phyloP scores from a whole-genome alignment of 2,888 invertebrate genomes.

The Liodrosophila aerea region DNA sequence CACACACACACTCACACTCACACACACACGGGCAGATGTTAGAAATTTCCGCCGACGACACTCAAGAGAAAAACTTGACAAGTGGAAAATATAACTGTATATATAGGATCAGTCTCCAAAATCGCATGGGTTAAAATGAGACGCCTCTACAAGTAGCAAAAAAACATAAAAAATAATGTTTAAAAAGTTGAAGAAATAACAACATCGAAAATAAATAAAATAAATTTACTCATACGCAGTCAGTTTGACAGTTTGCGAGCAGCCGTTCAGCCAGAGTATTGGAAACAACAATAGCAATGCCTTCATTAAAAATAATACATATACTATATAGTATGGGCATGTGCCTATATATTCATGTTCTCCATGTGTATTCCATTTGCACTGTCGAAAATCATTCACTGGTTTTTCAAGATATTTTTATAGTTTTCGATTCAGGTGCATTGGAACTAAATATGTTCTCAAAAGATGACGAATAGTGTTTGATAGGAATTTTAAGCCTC shows the following conservation, averaged over 20 bases:
- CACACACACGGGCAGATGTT: constrained; percentile 5
- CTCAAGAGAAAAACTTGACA: constrained; percentile 56
- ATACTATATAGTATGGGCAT: constrained; percentile 12
- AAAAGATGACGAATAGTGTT: neutral
- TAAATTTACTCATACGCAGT: constrained; percentile 49
- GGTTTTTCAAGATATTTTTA: neutral
- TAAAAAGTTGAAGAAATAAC: constrained; percentile 44
- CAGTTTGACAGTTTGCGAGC: constrained; percentile 66
- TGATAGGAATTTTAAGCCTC: constrained; percentile 9
- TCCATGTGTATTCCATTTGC: constrained; percentile 25
- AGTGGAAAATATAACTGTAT: constrained; percentile 28
- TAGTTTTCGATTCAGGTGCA: constrained; percentile 9
- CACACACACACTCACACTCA: constrained; percentile 5
- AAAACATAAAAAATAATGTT: constrained; percentile 39
- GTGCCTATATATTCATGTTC: constrained; percentile 8
- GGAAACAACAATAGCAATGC: constrained; percentile 52
- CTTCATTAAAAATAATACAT: constrained; percentile 49
- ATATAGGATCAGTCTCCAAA: constrained; percentile 18
- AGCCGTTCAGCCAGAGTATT: constrained; percentile 41
- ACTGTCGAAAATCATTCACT: constrained; percentile 1
- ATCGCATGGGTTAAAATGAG: constrained; percentile 52
- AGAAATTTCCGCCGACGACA: constrained; percentile 27
- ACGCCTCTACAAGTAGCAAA: constrained; percentile 39
- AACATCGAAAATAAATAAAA: constrained; percentile 76
- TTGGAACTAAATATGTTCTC: neutral